Conservation (phyloP, 2,888 invertebrate species). For the Allygus modestus region DNA sequence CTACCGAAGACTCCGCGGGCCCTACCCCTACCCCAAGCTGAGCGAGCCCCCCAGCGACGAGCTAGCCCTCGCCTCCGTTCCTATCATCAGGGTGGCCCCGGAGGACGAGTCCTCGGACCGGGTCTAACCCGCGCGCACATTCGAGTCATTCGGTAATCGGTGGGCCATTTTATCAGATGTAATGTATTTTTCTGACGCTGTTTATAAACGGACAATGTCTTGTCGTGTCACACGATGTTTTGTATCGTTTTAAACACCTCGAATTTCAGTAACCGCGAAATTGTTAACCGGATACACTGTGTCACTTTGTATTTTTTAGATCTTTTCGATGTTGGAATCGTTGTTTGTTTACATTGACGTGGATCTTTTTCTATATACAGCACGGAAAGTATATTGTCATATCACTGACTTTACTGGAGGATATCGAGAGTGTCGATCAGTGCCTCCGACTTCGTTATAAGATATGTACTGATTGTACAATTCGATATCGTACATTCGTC, state of each 20-base stretch:
- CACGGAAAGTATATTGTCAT: neutral
- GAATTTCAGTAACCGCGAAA: neutral
- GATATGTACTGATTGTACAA: neutral
- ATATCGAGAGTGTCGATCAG: neutral
- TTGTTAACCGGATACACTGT: neutral
- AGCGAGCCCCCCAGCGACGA: conserved; percentile 50
- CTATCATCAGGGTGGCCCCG: conserved; percentile 61
- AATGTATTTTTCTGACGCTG: conserved; percentile 8
- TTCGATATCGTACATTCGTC: neutral
- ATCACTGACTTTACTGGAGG: neutral
- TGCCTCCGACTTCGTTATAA: neutral
- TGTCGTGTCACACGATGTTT: conserved; percentile 1
- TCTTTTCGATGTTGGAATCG: conserved; percentile 20
- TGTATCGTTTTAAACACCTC: conserved; percentile 35
- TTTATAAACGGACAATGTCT: conserved; percentile 11
- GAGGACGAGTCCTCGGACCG: conserved; percentile 57
- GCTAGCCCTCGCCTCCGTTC: conserved; percentile 50
- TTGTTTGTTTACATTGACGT: conserved; percentile 5
- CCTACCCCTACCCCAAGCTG: conserved; percentile 40
- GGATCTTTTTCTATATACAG: conserved; percentile 7
- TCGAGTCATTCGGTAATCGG: neutral
- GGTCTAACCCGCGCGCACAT: neutral
- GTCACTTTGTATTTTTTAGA: conserved; percentile 28
- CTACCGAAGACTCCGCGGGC: conserved; percentile 30
- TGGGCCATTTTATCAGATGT: conserved; percentile 12